Evolutionary conservation across 2,888 invertebrate genomes (phyloP).

Genomic region (Campopleginae sp.): DNA sequence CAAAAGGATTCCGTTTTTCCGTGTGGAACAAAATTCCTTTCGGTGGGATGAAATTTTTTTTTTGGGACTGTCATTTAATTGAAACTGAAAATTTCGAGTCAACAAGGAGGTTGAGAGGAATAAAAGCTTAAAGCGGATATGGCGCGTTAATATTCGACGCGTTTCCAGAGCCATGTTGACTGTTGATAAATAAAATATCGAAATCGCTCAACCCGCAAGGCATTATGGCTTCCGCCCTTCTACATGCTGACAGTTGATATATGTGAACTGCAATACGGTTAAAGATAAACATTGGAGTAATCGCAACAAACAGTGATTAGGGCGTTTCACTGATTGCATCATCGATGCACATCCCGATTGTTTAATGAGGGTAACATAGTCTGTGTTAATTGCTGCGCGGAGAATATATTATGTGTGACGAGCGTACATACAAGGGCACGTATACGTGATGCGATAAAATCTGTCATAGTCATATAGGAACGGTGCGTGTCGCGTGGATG

Average conservation of each 20-base stretch:
- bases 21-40: not conserved
- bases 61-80: not conserved
- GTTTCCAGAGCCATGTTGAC: not conserved
- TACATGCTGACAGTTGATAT: not conserved
- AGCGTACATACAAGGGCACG: conserved; percentile 27
- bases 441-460: conserved; percentile 43
- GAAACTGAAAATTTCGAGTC: not conserved
- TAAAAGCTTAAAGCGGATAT: not conserved
- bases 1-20: conserved; percentile 1
- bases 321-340: conserved; percentile 65
- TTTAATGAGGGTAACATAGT: conserved; percentile 55
- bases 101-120: not conserved
- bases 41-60: not conserved
- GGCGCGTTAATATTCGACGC: not conserved
- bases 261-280: conserved; percentile 14
- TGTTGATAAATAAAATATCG: not conserved
- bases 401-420: conserved; percentile 45
- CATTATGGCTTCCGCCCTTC: not conserved
- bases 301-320: conserved; percentile 56
- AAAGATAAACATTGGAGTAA: conserved; percentile 54
- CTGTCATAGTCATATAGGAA: conserved; percentile 38
- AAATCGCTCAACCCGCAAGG: not conserved
- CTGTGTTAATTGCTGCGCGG: conserved; percentile 58
- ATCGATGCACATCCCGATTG: conserved; percentile 63
- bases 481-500: conserved; percentile 18